A percentile compares a stretch with the other conserved stretches of the same genome.
Evolutionary conservation across 37 sponge, comb jelly and placozoan species (phyloP).

Genomic region (Halichondria panicea): DNA sequence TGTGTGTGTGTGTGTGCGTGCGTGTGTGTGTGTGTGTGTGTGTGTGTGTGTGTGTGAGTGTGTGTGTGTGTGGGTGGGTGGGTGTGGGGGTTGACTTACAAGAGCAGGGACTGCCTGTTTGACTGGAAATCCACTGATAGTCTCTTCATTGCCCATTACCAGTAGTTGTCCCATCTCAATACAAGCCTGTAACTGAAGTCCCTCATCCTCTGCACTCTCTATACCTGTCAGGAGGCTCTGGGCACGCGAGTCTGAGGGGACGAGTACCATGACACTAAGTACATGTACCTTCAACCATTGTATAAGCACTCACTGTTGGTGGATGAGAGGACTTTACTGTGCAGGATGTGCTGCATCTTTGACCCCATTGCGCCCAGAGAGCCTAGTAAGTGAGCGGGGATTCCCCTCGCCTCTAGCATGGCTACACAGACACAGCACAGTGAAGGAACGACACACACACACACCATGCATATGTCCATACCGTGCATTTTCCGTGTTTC

Average conservation of each 20-base stretch:
- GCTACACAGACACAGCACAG: slow-evolving; percentile 59
- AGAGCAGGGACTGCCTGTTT: slow-evolving; percentile 89
- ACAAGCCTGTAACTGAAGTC: slow-evolving; percentile 82
- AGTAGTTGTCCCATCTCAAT: slow-evolving; percentile 90
- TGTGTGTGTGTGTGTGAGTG: too few species aligned
- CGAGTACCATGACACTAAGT: too few species aligned
- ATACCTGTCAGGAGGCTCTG: slow-evolving; percentile 77
- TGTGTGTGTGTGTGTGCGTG: too few species aligned
- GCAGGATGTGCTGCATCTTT: slow-evolving; percentile 62
- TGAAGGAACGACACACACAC: background rate
- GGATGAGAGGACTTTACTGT: slow-evolving; percentile 45
- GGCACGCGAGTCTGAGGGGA: slow-evolving; percentile 42
- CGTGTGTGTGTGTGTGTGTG: too few species aligned
- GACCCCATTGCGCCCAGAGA: slow-evolving; percentile 66
- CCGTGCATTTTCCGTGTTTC: slow-evolving; percentile 47
- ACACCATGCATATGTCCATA: background rate
- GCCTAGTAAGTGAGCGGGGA: slow-evolving; percentile 77
- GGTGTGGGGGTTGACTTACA: too few species aligned
- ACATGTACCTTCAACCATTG: too few species aligned
- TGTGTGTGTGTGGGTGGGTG: too few species aligned
- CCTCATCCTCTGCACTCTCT: slow-evolving; percentile 70
- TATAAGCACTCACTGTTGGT: slow-evolving; percentile 54
- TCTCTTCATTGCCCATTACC: slow-evolving; percentile 98
- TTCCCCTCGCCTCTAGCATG: slow-evolving; percentile 78
- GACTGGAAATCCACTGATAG: slow-evolving; percentile 92